These are phyloP conservation scores for Rynchops niger DNA, from an alignment of 2,113 vertebrate genomes.

Conservation along the genomic window DNA sequence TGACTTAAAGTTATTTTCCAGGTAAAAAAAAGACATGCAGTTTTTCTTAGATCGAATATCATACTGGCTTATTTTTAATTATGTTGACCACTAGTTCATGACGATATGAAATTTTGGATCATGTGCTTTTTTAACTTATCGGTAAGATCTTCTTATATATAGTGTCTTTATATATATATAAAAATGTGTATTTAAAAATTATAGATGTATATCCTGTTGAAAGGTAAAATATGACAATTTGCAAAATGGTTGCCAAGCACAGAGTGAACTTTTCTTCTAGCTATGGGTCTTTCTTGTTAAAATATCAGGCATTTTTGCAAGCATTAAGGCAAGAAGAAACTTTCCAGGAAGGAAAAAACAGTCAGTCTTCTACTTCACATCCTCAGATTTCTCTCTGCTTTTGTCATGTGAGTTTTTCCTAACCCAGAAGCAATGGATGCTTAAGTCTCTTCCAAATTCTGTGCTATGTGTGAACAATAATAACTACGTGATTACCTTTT, in stretches of 20 bases:
- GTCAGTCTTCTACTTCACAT: not conserved
- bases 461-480: not conserved
- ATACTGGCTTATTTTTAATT: not conserved
- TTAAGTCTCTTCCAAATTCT: not conserved
- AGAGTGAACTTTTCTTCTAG: not conserved
- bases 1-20: not conserved
- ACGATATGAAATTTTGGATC: not conserved
- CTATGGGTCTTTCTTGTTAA: not conserved
- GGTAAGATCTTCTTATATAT: not conserved
- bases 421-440: not conserved
- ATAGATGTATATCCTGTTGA: not conserved
- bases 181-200: not conserved
- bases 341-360: not conserved
- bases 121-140: not conserved
- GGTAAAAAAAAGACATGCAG: not conserved
- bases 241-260: not conserved
- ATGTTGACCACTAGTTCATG: not conserved
- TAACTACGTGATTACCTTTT: not conserved
- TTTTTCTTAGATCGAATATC: not conserved
- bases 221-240: not conserved
- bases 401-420: not conserved
- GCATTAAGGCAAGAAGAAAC: not conserved
- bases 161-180: not conserved
- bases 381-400: not conserved
- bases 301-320: not conserved